Conservation (phyloP, 2,797 vertebrate species). For the Pangasius sanitwongsei region DNA sequence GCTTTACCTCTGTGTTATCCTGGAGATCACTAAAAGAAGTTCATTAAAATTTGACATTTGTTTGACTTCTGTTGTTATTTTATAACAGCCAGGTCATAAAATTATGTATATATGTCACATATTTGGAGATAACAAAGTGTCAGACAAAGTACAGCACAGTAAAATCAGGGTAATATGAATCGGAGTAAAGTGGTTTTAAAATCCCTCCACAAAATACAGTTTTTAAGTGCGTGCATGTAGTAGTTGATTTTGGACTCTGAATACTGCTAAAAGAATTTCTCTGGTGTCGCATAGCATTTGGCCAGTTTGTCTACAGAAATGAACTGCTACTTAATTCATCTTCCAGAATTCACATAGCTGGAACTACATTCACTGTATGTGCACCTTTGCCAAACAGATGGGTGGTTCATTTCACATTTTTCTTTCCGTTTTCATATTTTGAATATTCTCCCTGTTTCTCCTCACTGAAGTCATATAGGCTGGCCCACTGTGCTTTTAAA, state of each 20-base stretch:
- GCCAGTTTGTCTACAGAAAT: not conserved
- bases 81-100: not conserved
- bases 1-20: not conserved
- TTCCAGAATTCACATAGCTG: not conserved
- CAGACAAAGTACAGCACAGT: not conserved
- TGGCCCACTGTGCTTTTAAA: not conserved
- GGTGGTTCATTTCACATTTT: not conserved
- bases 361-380: not conserved
- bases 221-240: not conserved
- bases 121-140: not conserved
- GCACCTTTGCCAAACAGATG: constrained; percentile 18
- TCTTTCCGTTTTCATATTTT: not conserved
- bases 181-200: not conserved
- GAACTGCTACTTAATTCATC: constrained; percentile 1
- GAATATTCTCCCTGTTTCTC: not conserved
- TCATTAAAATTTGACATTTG: not conserved
- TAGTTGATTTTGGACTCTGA: not conserved
- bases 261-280: not conserved
- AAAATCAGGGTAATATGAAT: not conserved
- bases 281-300: not conserved
- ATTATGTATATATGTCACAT: not conserved
- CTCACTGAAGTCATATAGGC: not conserved
- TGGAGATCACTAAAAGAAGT: not conserved
- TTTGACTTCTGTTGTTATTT: not conserved
- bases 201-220: not conserved